A percentile compares a stretch with the other conserved stretches of the same genome.
phyloP scores from a whole-genome alignment of 2,113 vertebrate genomes.

The Anser cygnoides region DNA sequence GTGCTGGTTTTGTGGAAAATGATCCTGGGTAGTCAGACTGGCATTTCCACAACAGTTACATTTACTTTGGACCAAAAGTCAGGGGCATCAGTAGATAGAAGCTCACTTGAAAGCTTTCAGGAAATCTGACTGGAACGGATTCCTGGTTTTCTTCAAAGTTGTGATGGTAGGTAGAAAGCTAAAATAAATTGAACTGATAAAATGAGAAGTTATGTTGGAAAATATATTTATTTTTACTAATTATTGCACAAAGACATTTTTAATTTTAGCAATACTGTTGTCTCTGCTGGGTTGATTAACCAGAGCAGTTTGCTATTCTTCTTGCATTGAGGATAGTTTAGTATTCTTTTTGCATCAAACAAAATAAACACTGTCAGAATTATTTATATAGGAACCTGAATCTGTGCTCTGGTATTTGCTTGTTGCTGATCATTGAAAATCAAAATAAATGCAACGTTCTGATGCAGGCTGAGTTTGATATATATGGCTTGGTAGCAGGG shows the following conservation, averaged over 20 bases:
- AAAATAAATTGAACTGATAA: background rate
- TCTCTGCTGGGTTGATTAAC: background rate
- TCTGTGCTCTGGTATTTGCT: background rate
- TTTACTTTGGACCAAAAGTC: background rate
- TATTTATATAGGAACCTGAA: conserved; percentile 23
- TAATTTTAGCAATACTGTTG: background rate
- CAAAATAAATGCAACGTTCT: background rate
- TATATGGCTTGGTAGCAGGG: background rate
- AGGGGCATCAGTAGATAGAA: background rate
- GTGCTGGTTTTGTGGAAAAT: background rate
- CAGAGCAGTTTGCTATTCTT: background rate
- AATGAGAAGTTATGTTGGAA: background rate
- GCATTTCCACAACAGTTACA: background rate
- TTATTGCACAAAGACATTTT: background rate
- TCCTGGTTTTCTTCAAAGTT: background rate
- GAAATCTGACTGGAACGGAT: background rate
- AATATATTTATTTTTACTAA: background rate
- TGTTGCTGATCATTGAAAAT: conserved; percentile 11
- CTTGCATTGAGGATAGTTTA: background rate
- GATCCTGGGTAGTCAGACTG: background rate
- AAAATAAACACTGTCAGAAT: background rate
- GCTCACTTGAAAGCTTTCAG: background rate
- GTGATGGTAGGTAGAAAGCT: background rate
- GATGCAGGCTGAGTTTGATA: background rate
- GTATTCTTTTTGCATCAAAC: background rate